phyloP scores from a whole-genome alignment of 2,888 invertebrate genomes.

The Oligia latruncula region DNA sequence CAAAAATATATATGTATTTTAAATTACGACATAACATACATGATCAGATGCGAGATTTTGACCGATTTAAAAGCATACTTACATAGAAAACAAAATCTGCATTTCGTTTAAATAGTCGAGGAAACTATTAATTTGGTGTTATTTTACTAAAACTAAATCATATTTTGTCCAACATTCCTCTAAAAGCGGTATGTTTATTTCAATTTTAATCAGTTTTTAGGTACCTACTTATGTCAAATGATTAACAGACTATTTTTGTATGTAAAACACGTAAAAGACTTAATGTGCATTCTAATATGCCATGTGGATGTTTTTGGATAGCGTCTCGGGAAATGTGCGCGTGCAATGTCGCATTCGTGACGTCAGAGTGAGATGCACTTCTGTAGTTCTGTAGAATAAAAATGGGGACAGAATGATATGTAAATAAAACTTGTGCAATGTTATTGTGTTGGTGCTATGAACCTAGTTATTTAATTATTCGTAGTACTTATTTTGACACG shows the following conservation, averaged over 20 bases:
- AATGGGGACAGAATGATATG: constrained; percentile 8
- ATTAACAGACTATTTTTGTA: not conserved
- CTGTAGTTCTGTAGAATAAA: constrained; percentile 37
- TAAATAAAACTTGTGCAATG: not conserved
- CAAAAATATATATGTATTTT: not conserved
- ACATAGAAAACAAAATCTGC: too few species aligned
- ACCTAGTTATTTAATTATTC: not conserved
- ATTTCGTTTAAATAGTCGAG: not conserved
- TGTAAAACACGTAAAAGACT: not conserved
- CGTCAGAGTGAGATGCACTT: constrained; percentile 57
- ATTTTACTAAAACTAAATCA: not conserved
- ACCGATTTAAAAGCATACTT: not conserved
- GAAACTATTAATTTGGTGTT: not conserved
- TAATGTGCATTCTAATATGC: not conserved
- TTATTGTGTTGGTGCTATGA: not conserved
- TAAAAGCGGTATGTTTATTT: not conserved
- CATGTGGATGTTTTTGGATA: constrained; percentile 30
- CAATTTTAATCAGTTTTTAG: not conserved
- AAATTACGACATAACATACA: not conserved
- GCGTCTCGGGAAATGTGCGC: constrained; percentile 23
- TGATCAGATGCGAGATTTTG: not conserved
- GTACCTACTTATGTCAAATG: not conserved
- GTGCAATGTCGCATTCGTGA: constrained; percentile 45
- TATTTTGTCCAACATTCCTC: not conserved
- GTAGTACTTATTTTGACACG: too few species aligned